phyloP scores from a whole-genome alignment of 2,888 invertebrate species.

The Agonopterix subpropinquella region DNA sequence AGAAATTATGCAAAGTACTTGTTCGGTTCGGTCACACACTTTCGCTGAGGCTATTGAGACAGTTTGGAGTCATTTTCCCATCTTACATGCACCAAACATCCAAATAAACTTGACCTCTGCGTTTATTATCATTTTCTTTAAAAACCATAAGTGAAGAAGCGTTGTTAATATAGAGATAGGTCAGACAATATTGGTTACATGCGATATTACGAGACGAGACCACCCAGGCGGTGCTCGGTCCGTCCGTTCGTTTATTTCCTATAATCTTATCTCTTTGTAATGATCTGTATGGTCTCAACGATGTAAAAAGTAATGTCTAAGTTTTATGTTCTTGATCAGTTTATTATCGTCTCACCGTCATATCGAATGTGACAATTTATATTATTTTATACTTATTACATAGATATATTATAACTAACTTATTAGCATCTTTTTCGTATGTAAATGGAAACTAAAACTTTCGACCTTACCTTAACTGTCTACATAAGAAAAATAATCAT shows the following conservation, averaged over 20 bases:
- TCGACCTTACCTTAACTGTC: too few species aligned
- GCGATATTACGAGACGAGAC: conserved; percentile 40
- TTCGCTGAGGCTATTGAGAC: conserved; percentile 71
- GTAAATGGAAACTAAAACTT: too few species aligned
- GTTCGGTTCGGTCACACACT: conserved; percentile 50
- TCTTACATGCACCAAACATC: conserved; percentile 25
- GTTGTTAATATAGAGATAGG: background rate
- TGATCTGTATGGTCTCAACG: conserved; percentile 43
- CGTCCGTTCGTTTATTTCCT: conserved; percentile 51
- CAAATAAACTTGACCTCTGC: conserved; percentile 31
- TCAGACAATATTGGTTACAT: conserved; percentile 42
- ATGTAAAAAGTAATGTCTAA: conserved; percentile 6
- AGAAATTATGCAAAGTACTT: conserved; percentile 57
- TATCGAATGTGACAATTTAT: too few species aligned
- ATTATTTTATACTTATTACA: too few species aligned
- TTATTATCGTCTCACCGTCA: too few species aligned
- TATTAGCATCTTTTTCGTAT: too few species aligned
- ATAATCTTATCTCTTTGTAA: conserved; percentile 55
- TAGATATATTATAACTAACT: too few species aligned
- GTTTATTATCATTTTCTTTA: conserved; percentile 10
- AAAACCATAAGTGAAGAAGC: background rate
- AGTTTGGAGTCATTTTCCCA: conserved; percentile 49
- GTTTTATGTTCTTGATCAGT: too few species aligned
- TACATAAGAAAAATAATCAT: too few species aligned
- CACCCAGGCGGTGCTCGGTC: conserved; percentile 52